Evolutionary conservation across 1,140 invertebrate genomes (phyloP), one percentile per base, ranked within the genome.

Genomic region (Pseudomyrmex gracilis): DNA sequence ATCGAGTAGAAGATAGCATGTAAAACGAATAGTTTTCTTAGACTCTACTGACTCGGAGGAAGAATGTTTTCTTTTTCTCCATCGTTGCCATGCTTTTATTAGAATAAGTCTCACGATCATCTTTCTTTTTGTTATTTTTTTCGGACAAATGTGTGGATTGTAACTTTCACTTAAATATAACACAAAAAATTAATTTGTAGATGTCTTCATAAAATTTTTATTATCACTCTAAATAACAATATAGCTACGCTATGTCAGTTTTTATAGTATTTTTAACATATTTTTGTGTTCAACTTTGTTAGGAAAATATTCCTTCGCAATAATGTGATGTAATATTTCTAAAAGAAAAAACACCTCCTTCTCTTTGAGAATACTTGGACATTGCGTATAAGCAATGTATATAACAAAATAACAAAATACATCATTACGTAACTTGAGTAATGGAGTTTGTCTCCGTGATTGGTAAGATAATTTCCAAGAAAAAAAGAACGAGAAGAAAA

Each of bases 141-240:
- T 49, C 55, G 20, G 47, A 82, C 86, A 87, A 87, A 84, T 87
- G 85, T 84, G 73, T 74, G 47, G 55, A 87, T 84, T 22, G 20
- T 34, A 5, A 20, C 22, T 12, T 7, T 20, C 43, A 15, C 24
- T 67, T 13, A 15, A 67, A 55, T 57, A 24, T 49, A 49, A 60
- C 51, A 34, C n/a, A 5, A 2, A 13, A 12, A 15, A 77, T 53
- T 77, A 77, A 77, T 67, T 12, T 55, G 9, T 20, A 22, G 24
- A 2, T 76, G 20, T 77, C 61, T 53, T 53, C 73, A 43, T 76
- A 55, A 77, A 66, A 53, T 53, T 53, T 77, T 64, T 77, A 77
- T 66, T 76, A 10, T n/a, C n/a, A 5, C 45, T n/a, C 20, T 43
- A 71, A 10, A 17, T 13, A 17, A 58, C 13, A 17, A 7, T 8